Base-by-base conservation (phyloP, 1,140 invertebrate species). In the Diabrotica virgifera region DNA sequence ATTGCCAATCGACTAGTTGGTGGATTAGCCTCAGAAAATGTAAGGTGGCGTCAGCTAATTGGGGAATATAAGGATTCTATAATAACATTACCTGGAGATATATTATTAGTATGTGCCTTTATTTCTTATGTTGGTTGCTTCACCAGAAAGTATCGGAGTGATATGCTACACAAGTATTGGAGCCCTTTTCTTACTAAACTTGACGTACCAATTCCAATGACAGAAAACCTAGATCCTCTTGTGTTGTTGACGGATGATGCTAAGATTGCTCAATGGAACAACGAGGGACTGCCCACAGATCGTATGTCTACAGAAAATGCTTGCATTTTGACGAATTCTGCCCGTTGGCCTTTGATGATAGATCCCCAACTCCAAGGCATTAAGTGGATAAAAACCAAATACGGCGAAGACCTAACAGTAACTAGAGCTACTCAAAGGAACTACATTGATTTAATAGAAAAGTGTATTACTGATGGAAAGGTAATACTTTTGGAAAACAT, bases 121-220 rank as follows among this genome's bases (percentile, higher is more conserved):
- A 90, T 97, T 54, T 97, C 95, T 0, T 98, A 98, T 76, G 89
- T 96, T 6, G 96, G 96, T 3, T 95, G 93, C 69, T 98, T 98
- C 76, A 94, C 91, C 6, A 90, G 91, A 71, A 84, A 85, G 52
- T 98, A 97, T 77, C 81, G 96, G 62, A 73, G 83, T 7, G 90
- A 95, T 70, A 82, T 98, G 8, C 82, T 95, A 71, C 84, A 94
- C 36, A 87, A 90, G 24, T 83, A 89, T 72, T 96, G 93, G 93
- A 73, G 90, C 53, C 93, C 93, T 1, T 87, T 82, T 67, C 78
- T 91, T 5, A 80, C 81, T 60, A 85, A 83, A 63, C 78, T 87
- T 37, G 79, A 86, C 64, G 85, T 80, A 70, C 65, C 59, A 65
- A 95, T 97, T 73, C 91, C 93, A 7, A 86, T 89, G 46, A 92